Conservation (phyloP, 2,113 vertebrate species). For the Euleptes europaea region DNA sequence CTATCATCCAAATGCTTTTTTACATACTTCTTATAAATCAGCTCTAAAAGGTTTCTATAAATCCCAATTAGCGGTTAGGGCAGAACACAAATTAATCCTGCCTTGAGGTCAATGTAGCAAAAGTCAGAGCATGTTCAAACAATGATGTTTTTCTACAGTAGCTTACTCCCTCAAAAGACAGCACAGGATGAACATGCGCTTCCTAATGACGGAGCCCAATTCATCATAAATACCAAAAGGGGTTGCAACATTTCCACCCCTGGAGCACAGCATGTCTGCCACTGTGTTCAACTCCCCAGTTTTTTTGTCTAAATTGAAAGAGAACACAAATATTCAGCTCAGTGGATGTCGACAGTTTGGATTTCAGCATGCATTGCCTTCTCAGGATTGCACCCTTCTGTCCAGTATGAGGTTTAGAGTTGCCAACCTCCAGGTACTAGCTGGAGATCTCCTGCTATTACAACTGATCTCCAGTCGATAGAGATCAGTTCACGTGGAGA, state of each 20-base stretch:
- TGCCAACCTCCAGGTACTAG: too few relatives aligned
- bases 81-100: conserved; percentile 22
- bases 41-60: conserved; percentile 19
- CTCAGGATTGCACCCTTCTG: neutral
- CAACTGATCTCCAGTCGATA: too few relatives aligned
- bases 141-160: conserved; percentile 12
- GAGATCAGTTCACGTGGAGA: too few relatives aligned
- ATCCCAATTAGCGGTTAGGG: conserved; percentile 31
- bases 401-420: too few relatives aligned
- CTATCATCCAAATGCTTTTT: conserved; percentile 13
- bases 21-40: conserved; percentile 17
- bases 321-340: neutral
- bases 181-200: neutral
- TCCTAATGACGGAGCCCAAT: neutral
- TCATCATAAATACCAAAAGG: neutral
- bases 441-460: too few relatives aligned
- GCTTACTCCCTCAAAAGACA: neutral
- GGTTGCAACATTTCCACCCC: neutral
- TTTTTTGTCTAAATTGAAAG: neutral
- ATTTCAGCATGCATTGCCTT: neutral
- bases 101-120: conserved; percentile 35
- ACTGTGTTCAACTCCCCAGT: neutral
- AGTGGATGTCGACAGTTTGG: too few relatives aligned
- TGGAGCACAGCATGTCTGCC: conserved; percentile 6
- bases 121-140: conserved; percentile 32